phyloP scores from a whole-genome alignment of 2,797 vertebrate species.

The Danionella dracula region DNA sequence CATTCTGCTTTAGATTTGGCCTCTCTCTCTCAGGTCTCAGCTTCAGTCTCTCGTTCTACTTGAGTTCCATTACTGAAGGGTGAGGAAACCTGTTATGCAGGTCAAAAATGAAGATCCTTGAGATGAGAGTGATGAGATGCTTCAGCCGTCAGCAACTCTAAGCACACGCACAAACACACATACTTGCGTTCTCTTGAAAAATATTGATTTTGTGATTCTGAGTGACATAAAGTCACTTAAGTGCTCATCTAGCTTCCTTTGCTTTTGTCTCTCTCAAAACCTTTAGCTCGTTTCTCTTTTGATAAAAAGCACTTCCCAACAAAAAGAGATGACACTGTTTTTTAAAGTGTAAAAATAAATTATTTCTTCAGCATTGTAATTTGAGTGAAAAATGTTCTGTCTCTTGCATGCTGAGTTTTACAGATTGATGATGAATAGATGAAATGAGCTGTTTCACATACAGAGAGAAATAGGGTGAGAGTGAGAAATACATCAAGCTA shows the following conservation, averaged over 20 bases:
- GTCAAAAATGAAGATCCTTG: conserved; percentile 14
- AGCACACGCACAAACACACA: conserved; percentile 13
- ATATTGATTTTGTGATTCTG: conserved; percentile 7
- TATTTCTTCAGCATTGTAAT: not conserved
- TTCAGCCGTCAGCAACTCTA: conserved; percentile 2
- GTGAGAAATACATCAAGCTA: conserved; percentile 36
- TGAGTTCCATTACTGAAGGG: not conserved
- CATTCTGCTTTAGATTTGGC: not conserved
- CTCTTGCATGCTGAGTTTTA: not conserved
- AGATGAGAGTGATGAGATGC: not conserved
- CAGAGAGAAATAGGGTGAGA: conserved; percentile 15
- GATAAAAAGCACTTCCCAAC: not conserved
- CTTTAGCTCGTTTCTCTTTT: not conserved
- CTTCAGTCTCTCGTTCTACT: not conserved
- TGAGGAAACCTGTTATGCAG: not conserved
- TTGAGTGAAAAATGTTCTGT: not conserved
- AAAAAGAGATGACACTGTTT: not conserved
- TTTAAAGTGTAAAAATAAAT: not conserved
- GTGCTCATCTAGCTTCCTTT: conserved; percentile 5
- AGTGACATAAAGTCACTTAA: conserved; percentile 16
- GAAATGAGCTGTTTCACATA: conserved; percentile 15
- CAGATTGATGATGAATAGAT: conserved; percentile 28
- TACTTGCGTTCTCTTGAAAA: not conserved
- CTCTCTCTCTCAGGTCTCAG: not conserved
- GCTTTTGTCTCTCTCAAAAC: not conserved